Evolutionary conservation across 2,797 vertebrate species (phyloP).

Genomic region (Sebastes vulpes): DNA sequence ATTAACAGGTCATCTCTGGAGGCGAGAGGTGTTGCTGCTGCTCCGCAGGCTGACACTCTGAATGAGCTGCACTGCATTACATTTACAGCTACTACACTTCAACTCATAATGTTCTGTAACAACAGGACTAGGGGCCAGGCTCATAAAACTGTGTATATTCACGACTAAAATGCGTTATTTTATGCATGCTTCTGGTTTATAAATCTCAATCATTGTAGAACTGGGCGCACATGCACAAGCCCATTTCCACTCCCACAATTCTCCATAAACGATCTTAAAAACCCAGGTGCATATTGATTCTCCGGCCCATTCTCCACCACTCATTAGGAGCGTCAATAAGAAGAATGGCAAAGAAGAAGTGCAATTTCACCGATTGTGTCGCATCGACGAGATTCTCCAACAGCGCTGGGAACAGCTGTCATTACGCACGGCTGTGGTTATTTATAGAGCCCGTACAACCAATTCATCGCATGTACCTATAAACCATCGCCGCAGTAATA

Average conservation of each 20-base stretch:
- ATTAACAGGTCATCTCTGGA: conserved; percentile 62
- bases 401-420: neutral
- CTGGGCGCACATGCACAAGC: neutral
- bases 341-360: neutral
- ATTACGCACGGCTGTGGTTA: neutral
- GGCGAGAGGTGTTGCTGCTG: conserved; percentile 23
- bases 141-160: neutral
- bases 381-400: neutral
- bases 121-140: neutral
- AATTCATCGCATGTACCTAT: neutral
- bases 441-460: neutral
- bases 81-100: neutral
- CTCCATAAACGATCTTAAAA: neutral
- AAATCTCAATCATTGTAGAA: neutral
- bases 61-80: conserved; percentile 2
- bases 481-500: neutral
- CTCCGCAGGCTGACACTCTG: conserved; percentile 9
- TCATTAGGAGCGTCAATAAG: neutral
- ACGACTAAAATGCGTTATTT: neutral
- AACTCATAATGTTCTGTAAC: neutral
- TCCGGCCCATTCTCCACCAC: neutral
- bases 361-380: neutral
- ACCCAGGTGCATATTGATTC: neutral
- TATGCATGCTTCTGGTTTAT: neutral
- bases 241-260: neutral